Evolutionary conservation across 2,113 vertebrate species (phyloP).

Genomic region (Athene noctua): DNA sequence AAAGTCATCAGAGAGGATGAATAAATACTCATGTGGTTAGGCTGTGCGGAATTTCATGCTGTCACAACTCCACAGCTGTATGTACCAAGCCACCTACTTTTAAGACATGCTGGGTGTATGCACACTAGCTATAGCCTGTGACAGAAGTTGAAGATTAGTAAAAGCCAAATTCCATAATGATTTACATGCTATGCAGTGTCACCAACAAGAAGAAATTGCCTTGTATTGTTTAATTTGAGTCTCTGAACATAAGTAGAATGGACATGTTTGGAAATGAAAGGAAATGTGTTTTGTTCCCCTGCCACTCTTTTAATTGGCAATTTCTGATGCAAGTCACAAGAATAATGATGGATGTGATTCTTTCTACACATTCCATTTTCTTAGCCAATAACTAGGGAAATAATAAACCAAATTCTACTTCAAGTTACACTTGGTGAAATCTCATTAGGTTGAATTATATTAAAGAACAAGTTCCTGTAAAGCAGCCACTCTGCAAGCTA

Average conservation of each 20-base stretch:
- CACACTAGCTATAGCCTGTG: not conserved
- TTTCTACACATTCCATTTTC: not conserved
- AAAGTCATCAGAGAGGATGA: not conserved
- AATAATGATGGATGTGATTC: not conserved
- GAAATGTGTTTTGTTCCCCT: not conserved
- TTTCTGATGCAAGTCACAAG: not conserved
- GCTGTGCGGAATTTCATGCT: not conserved
- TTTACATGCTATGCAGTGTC: not conserved
- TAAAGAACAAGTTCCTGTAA: not conserved
- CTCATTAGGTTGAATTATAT: not conserved
- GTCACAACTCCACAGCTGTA: not conserved
- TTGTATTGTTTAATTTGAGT: not conserved
- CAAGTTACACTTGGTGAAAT: not conserved
- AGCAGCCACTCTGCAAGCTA: not conserved
- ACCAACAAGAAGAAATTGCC: not conserved
- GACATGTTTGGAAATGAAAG: not conserved
- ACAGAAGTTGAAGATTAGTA: not conserved
- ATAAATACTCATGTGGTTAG: not conserved
- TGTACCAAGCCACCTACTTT: not conserved
- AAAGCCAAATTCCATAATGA: not conserved
- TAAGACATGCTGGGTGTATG: not conserved
- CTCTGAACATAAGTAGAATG: not conserved
- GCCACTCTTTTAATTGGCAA: not conserved
- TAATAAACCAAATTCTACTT: constrained; percentile 15
- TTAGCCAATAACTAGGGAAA: not conserved